These are phyloP conservation scores for Polypedilum pembai DNA, from an alignment of 1,140 invertebrate genomes.

Conservation along the genomic window DNA sequence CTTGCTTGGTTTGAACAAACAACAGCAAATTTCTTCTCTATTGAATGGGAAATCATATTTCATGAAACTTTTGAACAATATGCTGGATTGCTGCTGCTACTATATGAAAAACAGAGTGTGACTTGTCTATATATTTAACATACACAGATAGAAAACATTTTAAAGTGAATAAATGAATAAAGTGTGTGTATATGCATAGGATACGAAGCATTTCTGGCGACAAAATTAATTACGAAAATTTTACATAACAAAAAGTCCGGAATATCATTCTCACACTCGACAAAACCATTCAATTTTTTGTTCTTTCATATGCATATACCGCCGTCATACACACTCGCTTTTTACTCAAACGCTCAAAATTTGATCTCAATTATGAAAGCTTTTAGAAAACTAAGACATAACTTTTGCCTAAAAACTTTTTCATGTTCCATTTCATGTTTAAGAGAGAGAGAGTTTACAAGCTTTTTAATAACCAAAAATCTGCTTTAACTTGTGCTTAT, in stretches of 20 bases:
- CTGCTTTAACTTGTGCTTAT: too few species aligned
- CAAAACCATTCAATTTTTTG: neutral
- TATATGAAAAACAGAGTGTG: neutral
- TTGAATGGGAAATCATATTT: slow-evolving; percentile 14
- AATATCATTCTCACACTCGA: neutral
- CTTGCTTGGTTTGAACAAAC: neutral
- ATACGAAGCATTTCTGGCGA: slow-evolving; percentile 16
- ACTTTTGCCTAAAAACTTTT: neutral
- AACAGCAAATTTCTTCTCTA: slow-evolving; percentile 18
- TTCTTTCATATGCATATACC: neutral
- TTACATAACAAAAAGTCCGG: neutral
- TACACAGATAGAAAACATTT: neutral
- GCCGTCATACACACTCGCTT: neutral
- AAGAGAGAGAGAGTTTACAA: too few species aligned
- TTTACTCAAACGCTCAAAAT: neutral
- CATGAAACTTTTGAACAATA: neutral
- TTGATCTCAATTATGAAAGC: neutral
- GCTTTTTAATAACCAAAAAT: too few species aligned
- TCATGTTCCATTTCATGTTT: neutral
- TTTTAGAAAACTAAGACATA: neutral
- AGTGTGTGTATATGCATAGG: neutral
- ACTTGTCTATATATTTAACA: neutral
- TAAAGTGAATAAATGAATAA: too few species aligned
- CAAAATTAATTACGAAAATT: slow-evolving; percentile 16
- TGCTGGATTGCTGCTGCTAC: neutral